Base-by-base conservation (phyloP, 92 coral and sea anemone species). In the Phymanthus crucifer region DNA sequence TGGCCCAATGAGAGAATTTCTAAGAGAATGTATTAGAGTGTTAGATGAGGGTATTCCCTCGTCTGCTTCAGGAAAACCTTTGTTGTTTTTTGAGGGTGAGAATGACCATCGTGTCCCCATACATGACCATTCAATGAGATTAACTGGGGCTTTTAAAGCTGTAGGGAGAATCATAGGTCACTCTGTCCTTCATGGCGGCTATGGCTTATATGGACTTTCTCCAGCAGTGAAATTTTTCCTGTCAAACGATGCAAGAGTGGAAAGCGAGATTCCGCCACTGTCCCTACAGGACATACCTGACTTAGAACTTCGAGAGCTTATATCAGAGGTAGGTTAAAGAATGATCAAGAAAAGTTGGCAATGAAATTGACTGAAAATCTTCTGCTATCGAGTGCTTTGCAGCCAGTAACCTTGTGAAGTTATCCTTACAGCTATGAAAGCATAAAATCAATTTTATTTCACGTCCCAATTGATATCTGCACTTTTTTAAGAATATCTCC, bases 201-300 rank as follows among this genome's bases (percentile, higher is more conserved):
- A 87, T 66, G 79, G 78, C 4, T 40, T 85, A 75, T 76, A 79
- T 82, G 90, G 93, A 36, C 46, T 85, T 40, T 81, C 89, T n/a
- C 82, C 87, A 33, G 89, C 89, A 31, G 73, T 85, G 0, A 73
- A 76, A 32, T 85, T 85, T 58, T 89, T 82, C 57, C 85, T 78
- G 70, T 71, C 83, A 36, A 35, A 23, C 80, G n/a, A n/a, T n/a
- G 79, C 71, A 54, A 58, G 61, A 35, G 79, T 46, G 14, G 78
- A 74, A 40, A 64, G 57, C 24, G 38, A 48, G 10, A 85, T 85
- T 38, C 93, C 75, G 32, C 89, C 89, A 45, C 32, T 85, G 14
- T 70, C 83, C 29, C 70, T 85, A n/a, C 61, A 82, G 57, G 93
- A 89, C 40, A 70, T 89, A 46, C 90, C 93, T 54, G 89, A 89